Percentiles rank a stretch among this genome's conserved stretches.
Conservation (phyloP, 2,888 invertebrate species). For the Drosophila infuscata region DNA sequence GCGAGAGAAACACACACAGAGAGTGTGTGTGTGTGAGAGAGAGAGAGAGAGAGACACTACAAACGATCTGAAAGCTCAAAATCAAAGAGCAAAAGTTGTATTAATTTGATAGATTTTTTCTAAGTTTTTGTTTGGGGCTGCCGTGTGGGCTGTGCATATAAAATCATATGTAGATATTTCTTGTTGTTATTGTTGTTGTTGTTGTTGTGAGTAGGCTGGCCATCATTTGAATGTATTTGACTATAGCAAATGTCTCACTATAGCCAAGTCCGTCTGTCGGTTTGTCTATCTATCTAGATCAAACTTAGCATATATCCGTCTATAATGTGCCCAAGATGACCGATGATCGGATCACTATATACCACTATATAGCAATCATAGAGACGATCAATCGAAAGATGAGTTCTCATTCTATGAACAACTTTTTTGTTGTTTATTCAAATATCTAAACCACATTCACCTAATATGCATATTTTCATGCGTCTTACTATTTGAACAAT, state of each 20-base stretch:
- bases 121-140: constrained; percentile 24
- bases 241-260: constrained; percentile 21
- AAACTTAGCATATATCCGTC: not conserved
- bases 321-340: not conserved
- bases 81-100: constrained; percentile 38
- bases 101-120: constrained; percentile 34
- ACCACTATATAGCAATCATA: not conserved
- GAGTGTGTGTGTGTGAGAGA: not conserved
- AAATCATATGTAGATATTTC: constrained; percentile 6
- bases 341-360: not conserved
- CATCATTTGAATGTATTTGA: constrained; percentile 41
- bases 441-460: not conserved
- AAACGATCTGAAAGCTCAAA: constrained; percentile 20
- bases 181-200: not conserved
- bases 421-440: not conserved
- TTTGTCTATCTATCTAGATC: not conserved
- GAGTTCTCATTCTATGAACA: not conserved
- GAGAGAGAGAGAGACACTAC: not conserved
- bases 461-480: not conserved
- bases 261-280: not conserved
- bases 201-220: constrained; percentile 41
- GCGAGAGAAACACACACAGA: not conserved
- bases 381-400: not conserved
- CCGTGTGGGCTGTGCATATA: constrained; percentile 58
- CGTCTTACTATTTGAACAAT: not conserved